Conservation (phyloP, 1,140 invertebrate genomes). For the Octopus sinensis region DNA sequence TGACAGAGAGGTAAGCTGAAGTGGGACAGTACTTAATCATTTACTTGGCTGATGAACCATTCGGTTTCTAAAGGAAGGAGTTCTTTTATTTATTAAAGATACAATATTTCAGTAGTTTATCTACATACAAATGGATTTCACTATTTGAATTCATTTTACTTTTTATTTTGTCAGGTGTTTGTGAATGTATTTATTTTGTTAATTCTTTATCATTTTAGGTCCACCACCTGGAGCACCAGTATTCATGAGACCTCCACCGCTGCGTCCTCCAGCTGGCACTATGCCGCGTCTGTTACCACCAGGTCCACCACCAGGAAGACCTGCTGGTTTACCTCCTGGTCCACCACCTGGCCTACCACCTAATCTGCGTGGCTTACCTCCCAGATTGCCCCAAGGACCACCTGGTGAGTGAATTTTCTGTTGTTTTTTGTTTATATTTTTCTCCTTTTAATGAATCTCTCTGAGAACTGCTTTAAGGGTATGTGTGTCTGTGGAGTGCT, state of each 20-base stretch:
- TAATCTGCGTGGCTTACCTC: conserved; percentile 50
- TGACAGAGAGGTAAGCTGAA: too few species aligned
- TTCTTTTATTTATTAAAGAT: too few species aligned
- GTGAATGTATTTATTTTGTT: too few species aligned
- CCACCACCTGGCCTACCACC: conserved; percentile 62
- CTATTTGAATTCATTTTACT: too few species aligned
- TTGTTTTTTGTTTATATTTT: not conserved
- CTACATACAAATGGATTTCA: too few species aligned
- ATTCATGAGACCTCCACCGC: conserved; percentile 61
- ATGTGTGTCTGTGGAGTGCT: not conserved
- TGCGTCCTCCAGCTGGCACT: conserved; percentile 43
- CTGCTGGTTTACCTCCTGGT: conserved; percentile 78
- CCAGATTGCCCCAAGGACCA: conserved; percentile 65
- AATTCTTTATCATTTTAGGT: not conserved
- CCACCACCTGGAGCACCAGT: conserved; percentile 57
- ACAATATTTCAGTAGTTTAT: too few species aligned
- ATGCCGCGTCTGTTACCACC: conserved; percentile 63
- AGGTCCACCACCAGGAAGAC: conserved; percentile 66
- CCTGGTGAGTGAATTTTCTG: conserved; percentile 59
- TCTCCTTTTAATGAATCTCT: not conserved
- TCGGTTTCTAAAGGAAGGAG: too few species aligned
- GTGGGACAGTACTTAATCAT: too few species aligned
- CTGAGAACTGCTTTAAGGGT: not conserved
- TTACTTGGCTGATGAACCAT: too few species aligned
- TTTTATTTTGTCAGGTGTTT: too few species aligned